A percentile compares a stretch with the other conserved stretches of the same genome.
These are phyloP conservation scores for Nymphalis urticae DNA, from an alignment of 2,888 invertebrate species.

Conservation along the genomic window DNA sequence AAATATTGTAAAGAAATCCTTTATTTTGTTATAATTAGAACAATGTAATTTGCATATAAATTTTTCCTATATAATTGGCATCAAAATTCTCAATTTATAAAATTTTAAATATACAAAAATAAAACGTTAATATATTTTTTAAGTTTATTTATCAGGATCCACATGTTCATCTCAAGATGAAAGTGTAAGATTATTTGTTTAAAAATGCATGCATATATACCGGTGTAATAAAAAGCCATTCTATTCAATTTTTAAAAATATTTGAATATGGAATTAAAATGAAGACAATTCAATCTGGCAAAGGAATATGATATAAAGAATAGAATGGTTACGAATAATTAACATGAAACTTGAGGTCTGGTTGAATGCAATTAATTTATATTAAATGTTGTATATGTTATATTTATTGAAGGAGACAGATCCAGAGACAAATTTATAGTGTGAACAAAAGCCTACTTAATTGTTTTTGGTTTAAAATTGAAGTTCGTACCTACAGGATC, in stretches of 20 bases:
- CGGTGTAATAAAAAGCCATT: constrained; percentile 48
- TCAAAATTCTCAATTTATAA: constrained; percentile 9
- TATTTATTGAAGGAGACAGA: constrained; percentile 15
- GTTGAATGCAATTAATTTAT: neutral
- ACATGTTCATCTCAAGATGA: constrained; percentile 45
- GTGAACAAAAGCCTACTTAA: neutral
- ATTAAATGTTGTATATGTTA: constrained; percentile 12
- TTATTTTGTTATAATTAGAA: neutral
- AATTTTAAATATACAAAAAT: constrained; percentile 27
- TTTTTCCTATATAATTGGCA: constrained; percentile 6
- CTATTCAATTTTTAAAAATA: constrained; percentile 45
- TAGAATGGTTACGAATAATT: constrained; percentile 37
- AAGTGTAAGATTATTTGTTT: constrained; percentile 53
- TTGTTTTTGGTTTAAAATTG: neutral
- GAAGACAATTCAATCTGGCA: neutral
- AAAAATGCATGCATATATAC: constrained; percentile 44
- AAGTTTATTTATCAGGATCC: constrained; percentile 45
- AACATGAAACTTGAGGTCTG: constrained; percentile 33
- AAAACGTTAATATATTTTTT: constrained; percentile 21
- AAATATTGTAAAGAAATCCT: constrained; percentile 7
- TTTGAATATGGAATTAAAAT: neutral
- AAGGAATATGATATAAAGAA: constrained; percentile 16
- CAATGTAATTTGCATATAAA: neutral
- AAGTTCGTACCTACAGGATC: neutral
- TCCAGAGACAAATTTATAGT: constrained; percentile 26